Conservation (phyloP, 2,113 vertebrate genomes). For the Cyanoderma ruficeps region DNA sequence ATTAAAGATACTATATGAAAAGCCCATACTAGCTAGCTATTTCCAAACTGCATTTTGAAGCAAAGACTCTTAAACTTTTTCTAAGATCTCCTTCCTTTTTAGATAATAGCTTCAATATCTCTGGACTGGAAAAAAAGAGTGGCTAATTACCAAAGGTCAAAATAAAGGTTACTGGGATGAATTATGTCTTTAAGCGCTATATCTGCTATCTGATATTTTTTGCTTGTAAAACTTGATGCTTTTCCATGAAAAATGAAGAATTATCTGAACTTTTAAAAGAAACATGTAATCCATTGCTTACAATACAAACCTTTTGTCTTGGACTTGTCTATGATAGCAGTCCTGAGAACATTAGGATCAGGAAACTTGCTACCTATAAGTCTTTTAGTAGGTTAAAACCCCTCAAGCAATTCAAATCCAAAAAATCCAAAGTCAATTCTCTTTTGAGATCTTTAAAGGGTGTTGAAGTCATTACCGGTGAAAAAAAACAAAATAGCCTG, state of each 20-base stretch:
- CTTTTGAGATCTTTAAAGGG: neutral
- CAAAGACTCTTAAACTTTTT: neutral
- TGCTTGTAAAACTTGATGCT: neutral
- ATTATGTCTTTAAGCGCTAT: neutral
- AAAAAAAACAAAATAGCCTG: neutral
- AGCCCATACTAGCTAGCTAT: neutral
- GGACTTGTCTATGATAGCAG: neutral
- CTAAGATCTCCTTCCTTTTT: neutral
- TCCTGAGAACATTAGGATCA: neutral
- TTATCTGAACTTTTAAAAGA: neutral
- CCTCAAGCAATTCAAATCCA: rapidly evolving
- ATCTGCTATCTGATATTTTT: neutral
- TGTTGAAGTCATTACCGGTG: neutral
- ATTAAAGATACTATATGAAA: neutral
- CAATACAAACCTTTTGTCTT: neutral
- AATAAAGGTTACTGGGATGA: neutral
- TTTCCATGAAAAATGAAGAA: neutral
- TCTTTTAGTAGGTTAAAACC: neutral
- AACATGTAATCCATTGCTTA: neutral
- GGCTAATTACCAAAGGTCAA: neutral
- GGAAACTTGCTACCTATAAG: neutral
- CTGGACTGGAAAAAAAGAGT: neutral
- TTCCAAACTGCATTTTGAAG: neutral
- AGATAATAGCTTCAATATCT: neutral
- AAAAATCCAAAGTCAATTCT: neutral